Base-by-base conservation (phyloP, 1,140 invertebrate species). In the Cylas formicarius region DNA sequence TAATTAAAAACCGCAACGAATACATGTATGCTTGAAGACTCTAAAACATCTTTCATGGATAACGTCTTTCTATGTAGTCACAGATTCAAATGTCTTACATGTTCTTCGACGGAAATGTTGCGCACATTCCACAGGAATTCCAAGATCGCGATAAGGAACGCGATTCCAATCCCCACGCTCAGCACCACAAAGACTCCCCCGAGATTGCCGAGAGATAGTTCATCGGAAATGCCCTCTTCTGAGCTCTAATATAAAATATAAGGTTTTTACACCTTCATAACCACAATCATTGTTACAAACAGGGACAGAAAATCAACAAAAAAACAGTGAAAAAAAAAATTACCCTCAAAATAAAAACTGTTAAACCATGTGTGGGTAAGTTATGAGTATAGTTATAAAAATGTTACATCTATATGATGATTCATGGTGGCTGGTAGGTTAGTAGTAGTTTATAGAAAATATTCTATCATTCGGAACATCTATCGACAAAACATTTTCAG, bases 121-220 rank as follows among this genome's bases (percentile, higher is more conserved):
- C 80, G 69, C 5, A 87, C 76, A 57, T 90, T 86, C 80, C 85
- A 84, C 1, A 89, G 57, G 56, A 90, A 91, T 66, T 93, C 89
- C 2, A 79, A 66, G 4, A 85, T 68, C 0, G 78, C 78, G 38
- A 88, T 72, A 3, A 80, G 49, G 22, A 80, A 73, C 0, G 83
- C 78, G n/a, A 79, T 67, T 0, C 69, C 57, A 23, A 81, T 77
- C 0, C 86, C 86, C 11, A 76, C 71, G 1, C 82, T 74, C 0
- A 96, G 65, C 0, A 94, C 87, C 1, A 93, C 74, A 64, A 92
- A 96, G 8, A 95, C 88, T 44, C 91, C 91, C 44, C 90, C 87
- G 8, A 94, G 84, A 49, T 90, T 87, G 9, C 77, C 75, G 28
- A 94, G 72, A 9, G 78, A 80, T 27, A 87, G 64, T 56, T 83